Evolutionary conservation across 2,113 vertebrate genomes (phyloP).

Genomic region (Lathamus discolor): DNA sequence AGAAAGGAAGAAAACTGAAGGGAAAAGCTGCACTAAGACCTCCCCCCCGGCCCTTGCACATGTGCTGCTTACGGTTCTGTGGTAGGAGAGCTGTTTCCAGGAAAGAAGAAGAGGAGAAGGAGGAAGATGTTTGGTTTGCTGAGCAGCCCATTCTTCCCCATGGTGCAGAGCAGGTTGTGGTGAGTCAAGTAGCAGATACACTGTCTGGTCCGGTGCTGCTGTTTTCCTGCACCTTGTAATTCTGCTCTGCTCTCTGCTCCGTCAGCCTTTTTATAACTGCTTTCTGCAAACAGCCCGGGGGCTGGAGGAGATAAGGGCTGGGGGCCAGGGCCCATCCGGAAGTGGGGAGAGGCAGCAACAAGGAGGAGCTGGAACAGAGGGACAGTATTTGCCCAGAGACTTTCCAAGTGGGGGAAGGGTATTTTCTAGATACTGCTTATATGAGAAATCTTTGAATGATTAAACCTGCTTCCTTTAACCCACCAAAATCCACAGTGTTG

Average conservation of each 20-base stretch:
- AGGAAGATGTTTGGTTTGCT: constrained; percentile 28
- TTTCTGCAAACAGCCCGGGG: constrained; percentile 42
- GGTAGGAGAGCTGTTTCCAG: background rate
- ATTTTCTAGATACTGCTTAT: background rate
- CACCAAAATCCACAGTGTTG: background rate
- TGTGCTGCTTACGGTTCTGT: constrained; percentile 33
- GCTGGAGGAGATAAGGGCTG: constrained; percentile 57
- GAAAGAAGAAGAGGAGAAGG: constrained; percentile 39
- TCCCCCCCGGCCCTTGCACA: background rate
- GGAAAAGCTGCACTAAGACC: background rate
- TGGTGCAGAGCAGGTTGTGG: background rate
- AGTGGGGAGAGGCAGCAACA: background rate
- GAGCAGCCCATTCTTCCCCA: constrained; percentile 23
- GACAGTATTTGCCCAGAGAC: background rate
- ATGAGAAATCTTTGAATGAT: constrained; percentile 3
- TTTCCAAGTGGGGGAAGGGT: constrained; percentile 18
- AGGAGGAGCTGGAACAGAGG: constrained; percentile 47
- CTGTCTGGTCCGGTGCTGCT: background rate
- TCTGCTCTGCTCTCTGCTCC: background rate
- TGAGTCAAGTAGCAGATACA: background rate
- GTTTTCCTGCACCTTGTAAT: constrained; percentile 33
- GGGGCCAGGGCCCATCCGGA: constrained; percentile 46
- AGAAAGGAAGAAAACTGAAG: background rate
- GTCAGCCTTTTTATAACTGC: constrained; percentile 44
- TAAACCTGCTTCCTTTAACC: background rate